Base-by-base conservation (phyloP, 2,797 vertebrate species). In the Danio kyathit region DNA sequence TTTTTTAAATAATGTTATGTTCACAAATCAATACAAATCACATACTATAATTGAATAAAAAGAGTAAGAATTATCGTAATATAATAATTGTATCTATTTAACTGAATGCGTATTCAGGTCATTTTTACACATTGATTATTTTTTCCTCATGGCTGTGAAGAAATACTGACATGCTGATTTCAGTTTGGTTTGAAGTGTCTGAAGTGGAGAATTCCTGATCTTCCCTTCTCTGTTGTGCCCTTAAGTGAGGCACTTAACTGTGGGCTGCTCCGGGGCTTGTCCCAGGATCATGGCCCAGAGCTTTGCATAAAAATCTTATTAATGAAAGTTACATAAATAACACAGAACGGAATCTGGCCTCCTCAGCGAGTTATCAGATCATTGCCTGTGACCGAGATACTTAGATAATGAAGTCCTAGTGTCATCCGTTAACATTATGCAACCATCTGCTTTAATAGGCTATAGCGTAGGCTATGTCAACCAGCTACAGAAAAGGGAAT, bases 231-330 rank as follows among this genome's bases (percentile, higher is more conserved):
- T 17, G 40, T 48, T 71, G 44, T 71, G 46, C 46, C 66, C 57
- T 63, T 61, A 71, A 61, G 66, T 13, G 7, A 79, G 67, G 5
- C 57, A 61, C 48, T 79, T 61, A 52, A 79, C 67, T 29, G 57
- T 52, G 38, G 67, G 38, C 8, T 52, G 77, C 77, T 72, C 12
- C 13, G 63, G 77, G 77, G 38, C 48, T 57, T 79, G 77, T 52
- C 76, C 29, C 46, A 21, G 44, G 44, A 70, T 41, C 66, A 40
- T 51, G 29, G 29, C 29, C 12, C 44, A 21, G 29, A 79, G 66
- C 46, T 79, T 60, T 61, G 38, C 76, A 79, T 71, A 49, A 78
- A 60, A 41, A 44, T 79, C 76, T 69, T 51, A 16, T 71, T 79
- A 71, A 63, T 17, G 17, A 38, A 43, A n/a, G 9, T 72, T 72